A percentile compares a stretch with the other conserved stretches of the same genome.
Conservation (phyloP, 2,113 vertebrate genomes). For the Rhombomys opimus region DNA sequence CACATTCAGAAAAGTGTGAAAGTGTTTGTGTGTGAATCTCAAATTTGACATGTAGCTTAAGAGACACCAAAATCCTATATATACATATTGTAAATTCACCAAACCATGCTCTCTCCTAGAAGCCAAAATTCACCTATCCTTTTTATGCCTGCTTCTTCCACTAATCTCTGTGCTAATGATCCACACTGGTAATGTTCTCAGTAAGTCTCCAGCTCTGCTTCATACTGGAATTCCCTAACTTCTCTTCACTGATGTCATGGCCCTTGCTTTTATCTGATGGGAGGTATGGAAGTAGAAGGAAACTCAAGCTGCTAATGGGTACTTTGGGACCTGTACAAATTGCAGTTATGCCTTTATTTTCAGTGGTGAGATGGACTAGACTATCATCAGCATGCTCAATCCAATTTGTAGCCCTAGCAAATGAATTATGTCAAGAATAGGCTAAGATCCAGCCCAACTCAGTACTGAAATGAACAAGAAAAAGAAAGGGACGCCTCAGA, state of each 20-base stretch:
- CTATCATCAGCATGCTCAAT: not conserved
- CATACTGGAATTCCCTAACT: not conserved
- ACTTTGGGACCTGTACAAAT: too few relatives aligned
- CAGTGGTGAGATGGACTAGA: not conserved
- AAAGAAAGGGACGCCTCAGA: not conserved
- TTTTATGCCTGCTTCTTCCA: not conserved
- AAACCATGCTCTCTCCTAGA: not conserved
- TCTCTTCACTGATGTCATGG: not conserved
- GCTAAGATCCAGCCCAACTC: not conserved
- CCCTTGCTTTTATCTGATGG: not conserved
- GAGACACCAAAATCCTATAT: not conserved
- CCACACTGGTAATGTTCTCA: too few relatives aligned
- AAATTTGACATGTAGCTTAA: not conserved
- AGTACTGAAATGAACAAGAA: slow-evolving; percentile 9
- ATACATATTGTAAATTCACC: not conserved
- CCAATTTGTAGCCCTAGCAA: not conserved
- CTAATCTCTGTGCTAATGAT: not conserved
- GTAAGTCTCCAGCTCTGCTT: not conserved
- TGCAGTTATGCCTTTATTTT: not conserved
- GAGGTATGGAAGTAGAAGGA: too few relatives aligned
- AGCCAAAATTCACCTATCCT: not conserved
- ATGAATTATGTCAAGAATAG: not conserved
- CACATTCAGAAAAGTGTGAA: not conserved
- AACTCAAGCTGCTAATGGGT: not conserved
- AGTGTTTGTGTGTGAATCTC: not conserved